These are phyloP conservation scores for Pasiphila rectangulata DNA, from an alignment of 2,888 invertebrate genomes.

Conservation along the genomic window DNA sequence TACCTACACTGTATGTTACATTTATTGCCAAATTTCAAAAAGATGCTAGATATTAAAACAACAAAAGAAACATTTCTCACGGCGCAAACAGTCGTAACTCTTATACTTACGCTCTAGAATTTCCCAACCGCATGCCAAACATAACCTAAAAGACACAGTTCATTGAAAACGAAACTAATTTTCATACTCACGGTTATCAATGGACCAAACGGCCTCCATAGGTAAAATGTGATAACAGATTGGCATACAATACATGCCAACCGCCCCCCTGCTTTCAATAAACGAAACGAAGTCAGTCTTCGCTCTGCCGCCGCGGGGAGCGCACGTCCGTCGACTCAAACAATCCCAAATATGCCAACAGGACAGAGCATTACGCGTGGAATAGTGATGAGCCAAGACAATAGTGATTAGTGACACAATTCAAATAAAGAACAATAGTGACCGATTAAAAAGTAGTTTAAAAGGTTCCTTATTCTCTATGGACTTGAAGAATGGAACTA, in stretches of 20 bases:
- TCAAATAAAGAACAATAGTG: conserved; percentile 37
- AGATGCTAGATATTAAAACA: background rate
- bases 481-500: conserved; percentile 17
- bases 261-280: background rate
- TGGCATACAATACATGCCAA: conserved; percentile 29
- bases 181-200: conserved; percentile 38
- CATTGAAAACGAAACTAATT: conserved; percentile 22
- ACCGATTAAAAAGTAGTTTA: conserved; percentile 24
- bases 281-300: conserved; percentile 20
- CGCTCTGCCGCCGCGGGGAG: conserved; percentile 19
- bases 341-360: conserved; percentile 36
- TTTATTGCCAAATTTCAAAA: too few relatives aligned
- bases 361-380: conserved; percentile 33
- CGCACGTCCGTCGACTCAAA: conserved; percentile 21
- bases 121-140: conserved; percentile 14
- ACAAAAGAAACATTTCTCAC: conserved; percentile 8
- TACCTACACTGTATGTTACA: too few relatives aligned
- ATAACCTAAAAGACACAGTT: conserved; percentile 9
- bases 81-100: too few relatives aligned
- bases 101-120: conserved; percentile 3
- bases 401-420: conserved; percentile 41
- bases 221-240: conserved; percentile 52
- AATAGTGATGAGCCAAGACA: conserved; percentile 49
- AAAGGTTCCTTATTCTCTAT: conserved; percentile 15
- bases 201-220: conserved; percentile 44